Base-by-base conservation (phyloP, 2,113 vertebrate genomes). In the Anser brachyrhynchus region DNA sequence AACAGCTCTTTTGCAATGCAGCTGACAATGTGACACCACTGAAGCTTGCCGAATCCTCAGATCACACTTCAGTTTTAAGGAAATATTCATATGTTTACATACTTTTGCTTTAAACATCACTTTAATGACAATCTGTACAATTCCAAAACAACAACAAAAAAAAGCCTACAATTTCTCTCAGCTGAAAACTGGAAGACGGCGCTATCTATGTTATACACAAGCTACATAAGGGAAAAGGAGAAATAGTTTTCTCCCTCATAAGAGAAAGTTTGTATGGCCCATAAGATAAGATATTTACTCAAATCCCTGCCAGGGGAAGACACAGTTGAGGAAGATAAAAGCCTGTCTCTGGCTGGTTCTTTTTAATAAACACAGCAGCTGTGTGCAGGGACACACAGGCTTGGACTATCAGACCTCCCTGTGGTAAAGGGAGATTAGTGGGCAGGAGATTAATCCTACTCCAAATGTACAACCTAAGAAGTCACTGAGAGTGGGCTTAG, bases 401-500 rank as follows among this genome's bases (percentile, higher is more conserved):
- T 61, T 75, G 77, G 85, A 65, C 71, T 41, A 11, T 22, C 87
- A 83, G 94, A 88, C 59, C 85, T 89, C 80, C 87, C 91, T 19
- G 77, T 11, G 79, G 75, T 52, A 41, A 51, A 12, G 46, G 58
- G 35, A 76, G 79, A 78, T 84, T 7, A 35, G 87, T 4, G 76
- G 77, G 81, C 70, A 92, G 93, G 65, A 91, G 20, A 75, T 29
- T 33, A 54, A 39, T 46, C 73, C 84, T 62, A 6, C 84, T 46
- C 5, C 52, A 55, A 75, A 5, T 0, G 31, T 9, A 3, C 44
- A 62, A 3, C 17, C 58, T 1, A 13, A 26, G 43, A 0, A 66
- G 51, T 1, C 26, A 18, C 44, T 3, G 9, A 7, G 39, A 35
- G 46, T 3, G 37, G 44, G 29, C 5, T 29, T 14, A 37, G 75